A percentile compares a stretch with the other conserved stretches of the same genome.
Evolutionary conservation across 2,888 invertebrate species (phyloP).

Genomic region (Dicycla oo): DNA sequence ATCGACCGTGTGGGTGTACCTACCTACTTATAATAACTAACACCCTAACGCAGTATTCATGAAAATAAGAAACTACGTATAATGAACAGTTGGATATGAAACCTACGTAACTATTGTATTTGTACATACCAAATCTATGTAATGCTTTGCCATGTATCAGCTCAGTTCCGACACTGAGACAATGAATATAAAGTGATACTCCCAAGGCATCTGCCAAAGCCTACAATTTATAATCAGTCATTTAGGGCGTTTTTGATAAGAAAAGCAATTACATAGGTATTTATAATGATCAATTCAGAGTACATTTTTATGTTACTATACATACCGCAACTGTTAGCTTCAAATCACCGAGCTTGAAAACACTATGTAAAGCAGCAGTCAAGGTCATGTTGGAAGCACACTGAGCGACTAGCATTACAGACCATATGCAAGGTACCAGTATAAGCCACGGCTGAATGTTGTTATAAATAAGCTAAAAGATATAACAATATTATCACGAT

Average conservation of each 20-base stretch:
- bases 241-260: background rate
- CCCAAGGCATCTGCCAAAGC: constrained; percentile 79
- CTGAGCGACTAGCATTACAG: constrained; percentile 66
- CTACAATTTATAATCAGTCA: constrained; percentile 66
- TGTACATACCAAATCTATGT: constrained; percentile 80
- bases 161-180: constrained; percentile 83
- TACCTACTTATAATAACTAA: too few relatives aligned
- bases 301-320: background rate
- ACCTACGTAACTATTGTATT: background rate
- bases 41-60: background rate
- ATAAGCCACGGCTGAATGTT: constrained; percentile 78
- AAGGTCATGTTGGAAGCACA: constrained; percentile 68
- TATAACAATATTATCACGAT: constrained; percentile 18
- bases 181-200: constrained; percentile 83
- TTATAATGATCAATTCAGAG: constrained; percentile 9
- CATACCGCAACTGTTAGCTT: constrained; percentile 78
- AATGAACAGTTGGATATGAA: background rate
- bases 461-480: constrained; percentile 83
- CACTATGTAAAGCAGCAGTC: constrained; percentile 67
- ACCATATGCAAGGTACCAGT: constrained; percentile 80
- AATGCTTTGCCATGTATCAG: constrained; percentile 85
- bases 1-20: background rate
- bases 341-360: constrained; percentile 74
- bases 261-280: background rate
- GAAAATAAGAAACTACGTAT: background rate